Evolutionary conservation across 2,797 vertebrate species (phyloP), one percentile per base, ranked within the genome.

Genomic region (Parotocinclus haroldoi): DNA sequence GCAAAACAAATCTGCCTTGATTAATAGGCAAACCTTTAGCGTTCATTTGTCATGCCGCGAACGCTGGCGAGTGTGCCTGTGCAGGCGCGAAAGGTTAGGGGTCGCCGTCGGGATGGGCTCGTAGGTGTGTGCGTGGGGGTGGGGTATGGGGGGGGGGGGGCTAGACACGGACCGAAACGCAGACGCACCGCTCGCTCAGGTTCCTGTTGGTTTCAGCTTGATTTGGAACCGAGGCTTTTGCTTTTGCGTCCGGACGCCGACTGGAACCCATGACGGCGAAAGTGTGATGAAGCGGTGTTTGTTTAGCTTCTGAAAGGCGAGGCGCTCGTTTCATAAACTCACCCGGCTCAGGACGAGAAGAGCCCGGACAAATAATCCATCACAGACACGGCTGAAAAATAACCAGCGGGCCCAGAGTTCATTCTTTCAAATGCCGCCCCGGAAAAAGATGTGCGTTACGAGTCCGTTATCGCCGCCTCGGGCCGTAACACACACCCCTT

Each of bases 21-120:
- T 89, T 80, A 89, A 91, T 91, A 82, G 89, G 82, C 76, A 82
- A 87, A 89, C 88, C 88, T 88, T 90, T 91, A 77, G 79, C 83
- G 85, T 90, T 82, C 87, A 91, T 92, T 90, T 83, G 87, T 92
- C 89, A 88, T 83, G 78, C 80, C 81, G 81, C 84, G 84, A 85
- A 86, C 85, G 84, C 85, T 83, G 78, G 80, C 80, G 78, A 85
- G 82, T 80, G 77, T 71, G 82, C 63, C 68, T 10, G 49, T 68
- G 79, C 66, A 75, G 18, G 68, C 58, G 62, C 60, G 36, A 72
- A 75, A 76, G 78, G 66, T 75, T 59, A 79, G 63, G 58, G 74
- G 65, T 80, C 69, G 73, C 68, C 67, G 63, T 53, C 27, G 61
- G 73, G 70, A 71, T 52, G 65, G 58, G 54, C 54, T 62, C 40